These are phyloP conservation scores for Clistopyga incitator DNA, from an alignment of 2,888 invertebrate species.

Conservation along the genomic window DNA sequence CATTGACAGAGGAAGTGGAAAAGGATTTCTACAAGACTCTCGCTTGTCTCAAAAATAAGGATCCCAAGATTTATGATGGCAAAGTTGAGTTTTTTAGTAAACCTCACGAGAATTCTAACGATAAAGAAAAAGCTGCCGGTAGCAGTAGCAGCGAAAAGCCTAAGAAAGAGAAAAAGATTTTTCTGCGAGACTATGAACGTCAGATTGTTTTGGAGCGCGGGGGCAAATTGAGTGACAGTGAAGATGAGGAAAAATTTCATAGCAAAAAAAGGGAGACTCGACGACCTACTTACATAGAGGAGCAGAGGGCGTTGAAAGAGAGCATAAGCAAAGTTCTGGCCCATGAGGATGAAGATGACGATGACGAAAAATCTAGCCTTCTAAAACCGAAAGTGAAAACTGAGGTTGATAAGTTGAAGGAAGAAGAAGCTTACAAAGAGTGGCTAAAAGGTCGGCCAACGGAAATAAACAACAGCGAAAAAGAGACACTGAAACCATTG, in stretches of 20 bases:
- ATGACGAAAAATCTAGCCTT: conserved; percentile 79
- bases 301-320: conserved; percentile 88
- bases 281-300: conserved; percentile 88
- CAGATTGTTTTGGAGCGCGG: conserved; percentile 90
- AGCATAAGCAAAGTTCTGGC: conserved; percentile 86
- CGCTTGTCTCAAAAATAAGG: conserved; percentile 93
- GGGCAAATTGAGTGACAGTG: conserved; percentile 85
- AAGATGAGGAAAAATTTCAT: conserved; percentile 76
- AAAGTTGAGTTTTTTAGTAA: conserved; percentile 89
- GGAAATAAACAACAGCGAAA: conserved; percentile 86
- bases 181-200: conserved; percentile 92
- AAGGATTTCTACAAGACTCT: conserved; percentile 95
- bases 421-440: conserved; percentile 87
- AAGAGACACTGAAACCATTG: conserved; percentile 89
- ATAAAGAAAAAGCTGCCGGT: conserved; percentile 42
- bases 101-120: conserved; percentile 49
- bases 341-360: conserved; percentile 85
- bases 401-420: conserved; percentile 82
- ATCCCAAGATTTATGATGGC: conserved; percentile 95
- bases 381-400: conserved; percentile 81
- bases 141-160: conserved; percentile 77
- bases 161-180: conserved; percentile 87
- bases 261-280: conserved; percentile 72
- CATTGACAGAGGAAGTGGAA: conserved; percentile 89
- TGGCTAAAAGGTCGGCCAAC: conserved; percentile 92